Percentiles rank a stretch among this genome's conserved stretches.
Conservation (phyloP, 1,140 invertebrate species). For the Agrypnia vestita region DNA sequence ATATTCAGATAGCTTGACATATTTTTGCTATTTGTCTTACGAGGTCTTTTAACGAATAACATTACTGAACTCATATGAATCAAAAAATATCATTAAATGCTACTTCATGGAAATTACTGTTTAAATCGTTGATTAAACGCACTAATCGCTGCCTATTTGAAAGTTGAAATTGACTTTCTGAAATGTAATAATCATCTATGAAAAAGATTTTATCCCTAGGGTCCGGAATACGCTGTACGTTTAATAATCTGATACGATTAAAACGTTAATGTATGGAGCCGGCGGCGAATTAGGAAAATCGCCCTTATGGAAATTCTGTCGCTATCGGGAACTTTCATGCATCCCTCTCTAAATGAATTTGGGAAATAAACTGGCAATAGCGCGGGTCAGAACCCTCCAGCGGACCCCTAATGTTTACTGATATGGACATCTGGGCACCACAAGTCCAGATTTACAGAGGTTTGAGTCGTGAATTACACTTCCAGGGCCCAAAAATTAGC, state of each 20-base stretch:
- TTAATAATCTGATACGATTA: slow-evolving; percentile 7
- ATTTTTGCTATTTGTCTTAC: too few species aligned
- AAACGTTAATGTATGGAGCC: slow-evolving; percentile 1
- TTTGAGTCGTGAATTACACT: not conserved
- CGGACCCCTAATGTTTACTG: slow-evolving; percentile 16
- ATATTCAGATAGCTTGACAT: too few species aligned
- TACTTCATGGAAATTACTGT: too few species aligned
- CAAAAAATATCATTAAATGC: too few species aligned
- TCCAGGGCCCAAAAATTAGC: slow-evolving; percentile 1
- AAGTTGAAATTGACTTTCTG: too few species aligned
- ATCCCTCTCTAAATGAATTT: slow-evolving; percentile 14
- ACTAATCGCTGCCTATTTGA: too few species aligned
- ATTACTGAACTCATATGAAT: too few species aligned
- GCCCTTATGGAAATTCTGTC: not conserved
- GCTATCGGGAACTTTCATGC: not conserved
- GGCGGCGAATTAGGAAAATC: slow-evolving; percentile 5
- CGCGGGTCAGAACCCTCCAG: not conserved
- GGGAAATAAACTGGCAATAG: slow-evolving; percentile 6
- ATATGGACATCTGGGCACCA: not conserved
- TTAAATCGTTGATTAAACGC: too few species aligned
- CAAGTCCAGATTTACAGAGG: slow-evolving; percentile 6
- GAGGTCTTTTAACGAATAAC: too few species aligned
- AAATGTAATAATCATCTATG: too few species aligned
- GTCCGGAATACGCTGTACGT: not conserved
- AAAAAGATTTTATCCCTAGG: not conserved